phyloP scores from a whole-genome alignment of 2,888 invertebrate genomes.

The Arenicola marina region DNA sequence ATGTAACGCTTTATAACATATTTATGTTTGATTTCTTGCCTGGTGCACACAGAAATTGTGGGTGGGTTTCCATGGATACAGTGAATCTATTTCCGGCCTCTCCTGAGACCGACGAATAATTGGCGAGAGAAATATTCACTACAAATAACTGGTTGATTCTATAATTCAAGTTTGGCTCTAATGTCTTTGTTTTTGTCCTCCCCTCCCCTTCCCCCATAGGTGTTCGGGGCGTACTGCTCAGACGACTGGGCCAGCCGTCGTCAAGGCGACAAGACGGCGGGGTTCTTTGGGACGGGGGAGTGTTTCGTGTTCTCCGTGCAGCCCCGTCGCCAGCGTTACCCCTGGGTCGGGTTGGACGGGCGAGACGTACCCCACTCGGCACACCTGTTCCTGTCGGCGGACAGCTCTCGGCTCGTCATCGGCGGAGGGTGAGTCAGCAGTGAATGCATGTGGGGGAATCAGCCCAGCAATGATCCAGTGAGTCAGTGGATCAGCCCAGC shows the following conservation, averaged over 20 bases:
- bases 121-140: no score
- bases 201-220: no score
- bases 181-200: no score
- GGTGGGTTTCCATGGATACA: neutral
- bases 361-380: slow-evolving; percentile 72
- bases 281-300: slow-evolving; percentile 97
- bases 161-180: no score
- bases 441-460: no score
- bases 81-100: no score
- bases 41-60: neutral
- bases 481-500: no score
- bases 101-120: no score
- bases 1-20: no score
- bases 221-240: slow-evolving; percentile 74
- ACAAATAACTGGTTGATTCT: no score
- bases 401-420: slow-evolving; percentile 90
- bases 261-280: slow-evolving; percentile 84
- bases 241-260: slow-evolving; percentile 83
- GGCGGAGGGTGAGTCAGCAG: slow-evolving; percentile 95
- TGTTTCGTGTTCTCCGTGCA: slow-evolving; percentile 90
- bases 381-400: slow-evolving; percentile 95
- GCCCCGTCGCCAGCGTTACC: slow-evolving; percentile 83
- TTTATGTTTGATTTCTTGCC: neutral
- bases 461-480: no score
- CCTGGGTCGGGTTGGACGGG: slow-evolving; percentile 79